Base-by-base conservation (phyloP, 2,888 invertebrate species). In the Pyrgus malvae region DNA sequence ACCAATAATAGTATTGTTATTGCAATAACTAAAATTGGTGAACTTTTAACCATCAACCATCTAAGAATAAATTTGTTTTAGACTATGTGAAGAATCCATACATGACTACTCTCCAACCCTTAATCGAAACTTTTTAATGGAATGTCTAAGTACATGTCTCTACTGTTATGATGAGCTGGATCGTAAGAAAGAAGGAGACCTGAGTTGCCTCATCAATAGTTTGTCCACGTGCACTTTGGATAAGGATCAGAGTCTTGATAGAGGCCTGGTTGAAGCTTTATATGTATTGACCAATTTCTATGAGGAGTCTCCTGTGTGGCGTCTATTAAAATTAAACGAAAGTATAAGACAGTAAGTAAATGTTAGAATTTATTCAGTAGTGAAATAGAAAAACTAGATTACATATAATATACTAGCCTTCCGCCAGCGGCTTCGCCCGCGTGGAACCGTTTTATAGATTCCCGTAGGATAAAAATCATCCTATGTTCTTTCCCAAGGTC, bases 241-340 rank as follows among this genome's bases (percentile, higher is more conserved):
- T 4, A 56, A 57, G 3, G 64, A 59, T 56, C 65, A 77, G n/a
- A 61, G 31, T 0, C 75, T 70, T 59, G 83, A 89, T 50, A 78
- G 91, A 65, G 77, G 83, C 5, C 80, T 93, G 57, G 92, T 95
- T 73, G 95, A 95, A 73, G 90, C 92, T 38, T 67, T 95, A 9
- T 94, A 95, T 71, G 78, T 95, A 55, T 70, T 95, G 57, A 89
- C 93, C 63, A 93, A 94, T 77, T 83, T 95, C 42, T 93, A 93
- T 17, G 90, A 93, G 70, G 56, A 78, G 1, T 90, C 91, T 48
- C 92, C 92, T 2, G 67, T 94, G 35, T 74, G 38, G 45, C 31
- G 53, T 2, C 31, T 53, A 11, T 5, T 11, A 8, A 29, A 23
- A 6, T 40, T 53, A n/a, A 53, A 40, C n/a, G 38, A 46, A 5